Percentiles rank a stretch among this genome's conserved stretches.
phyloP scores from a whole-genome alignment of 2,797 vertebrate genomes.

The Philypnodon macrostomus region DNA sequence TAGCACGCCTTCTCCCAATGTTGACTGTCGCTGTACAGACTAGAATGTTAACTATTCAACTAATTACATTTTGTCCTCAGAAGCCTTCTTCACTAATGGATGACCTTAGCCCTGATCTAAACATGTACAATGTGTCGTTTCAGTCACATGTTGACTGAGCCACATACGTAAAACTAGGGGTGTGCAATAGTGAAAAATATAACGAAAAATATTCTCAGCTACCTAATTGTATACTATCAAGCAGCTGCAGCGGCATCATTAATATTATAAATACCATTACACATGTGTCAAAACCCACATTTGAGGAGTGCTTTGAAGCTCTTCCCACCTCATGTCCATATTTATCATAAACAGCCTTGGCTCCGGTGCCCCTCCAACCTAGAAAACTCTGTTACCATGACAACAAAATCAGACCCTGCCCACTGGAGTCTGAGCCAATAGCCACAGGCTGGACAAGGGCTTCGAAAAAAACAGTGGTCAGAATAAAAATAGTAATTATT shows the following conservation, averaged over 20 bases:
- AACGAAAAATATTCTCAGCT: too few relatives aligned
- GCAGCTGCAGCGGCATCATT: neutral
- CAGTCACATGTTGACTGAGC: too few relatives aligned
- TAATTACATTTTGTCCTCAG: neutral
- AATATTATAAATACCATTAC: neutral
- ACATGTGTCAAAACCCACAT: constrained; percentile 12
- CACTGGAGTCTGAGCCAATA: constrained; percentile 28
- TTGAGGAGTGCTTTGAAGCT: constrained; percentile 20
- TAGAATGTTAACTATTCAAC: neutral
- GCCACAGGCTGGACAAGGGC: constrained; percentile 17
- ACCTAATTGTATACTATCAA: too few relatives aligned
- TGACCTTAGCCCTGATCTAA: too few relatives aligned
- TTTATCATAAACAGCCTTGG: constrained; percentile 42
- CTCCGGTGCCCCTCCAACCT: constrained; percentile 38
- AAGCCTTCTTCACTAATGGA: too few relatives aligned
- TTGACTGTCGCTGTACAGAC: neutral
- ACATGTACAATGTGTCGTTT: too few relatives aligned
- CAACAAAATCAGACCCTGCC: constrained; percentile 41
- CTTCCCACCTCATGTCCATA: constrained; percentile 21
- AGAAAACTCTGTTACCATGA: constrained; percentile 47
- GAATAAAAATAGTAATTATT: constrained; percentile 7
- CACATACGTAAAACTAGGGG: too few relatives aligned
- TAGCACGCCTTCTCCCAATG: too few relatives aligned
- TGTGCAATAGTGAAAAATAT: too few relatives aligned
- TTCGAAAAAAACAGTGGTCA: constrained; percentile 2